These are phyloP conservation scores for Alouatta caraya DNA, from an alignment of 2,797 vertebrate genomes.

Conservation along the genomic window DNA sequence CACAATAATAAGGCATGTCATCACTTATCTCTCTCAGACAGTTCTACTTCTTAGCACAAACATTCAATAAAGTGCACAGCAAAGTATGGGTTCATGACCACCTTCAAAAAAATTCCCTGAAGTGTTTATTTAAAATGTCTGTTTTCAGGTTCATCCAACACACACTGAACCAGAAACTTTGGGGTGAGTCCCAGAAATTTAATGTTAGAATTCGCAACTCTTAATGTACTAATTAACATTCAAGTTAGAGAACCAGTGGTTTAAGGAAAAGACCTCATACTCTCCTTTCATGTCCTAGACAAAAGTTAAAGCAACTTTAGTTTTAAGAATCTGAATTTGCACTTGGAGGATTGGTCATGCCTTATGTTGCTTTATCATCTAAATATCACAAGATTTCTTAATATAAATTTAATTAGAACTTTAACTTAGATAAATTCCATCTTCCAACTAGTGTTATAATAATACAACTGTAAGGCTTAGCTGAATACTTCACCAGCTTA, in stretches of 20 bases:
- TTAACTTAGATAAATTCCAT: background rate
- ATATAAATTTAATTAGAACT: background rate
- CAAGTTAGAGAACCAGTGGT: background rate
- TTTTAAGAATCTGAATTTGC: conserved; percentile 10
- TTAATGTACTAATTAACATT: background rate
- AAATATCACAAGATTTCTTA: background rate
- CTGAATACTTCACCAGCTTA: background rate
- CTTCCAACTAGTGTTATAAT: background rate
- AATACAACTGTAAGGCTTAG: background rate
- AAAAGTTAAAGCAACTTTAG: background rate
- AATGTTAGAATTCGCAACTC: background rate
- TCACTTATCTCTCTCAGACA: background rate
- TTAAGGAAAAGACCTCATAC: background rate
- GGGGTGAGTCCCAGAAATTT: background rate
- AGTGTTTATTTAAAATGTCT: background rate
- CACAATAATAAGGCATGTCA: background rate
- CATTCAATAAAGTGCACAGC: background rate
- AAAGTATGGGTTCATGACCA: background rate
- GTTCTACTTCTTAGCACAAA: background rate
- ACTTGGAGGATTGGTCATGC: background rate
- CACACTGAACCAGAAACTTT: background rate
- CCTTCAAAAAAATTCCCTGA: background rate
- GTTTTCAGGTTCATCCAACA: background rate
- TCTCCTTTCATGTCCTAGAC: background rate
- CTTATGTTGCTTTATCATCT: background rate